Conservation (phyloP, 1,140 invertebrate species). For the Atta colombica region DNA sequence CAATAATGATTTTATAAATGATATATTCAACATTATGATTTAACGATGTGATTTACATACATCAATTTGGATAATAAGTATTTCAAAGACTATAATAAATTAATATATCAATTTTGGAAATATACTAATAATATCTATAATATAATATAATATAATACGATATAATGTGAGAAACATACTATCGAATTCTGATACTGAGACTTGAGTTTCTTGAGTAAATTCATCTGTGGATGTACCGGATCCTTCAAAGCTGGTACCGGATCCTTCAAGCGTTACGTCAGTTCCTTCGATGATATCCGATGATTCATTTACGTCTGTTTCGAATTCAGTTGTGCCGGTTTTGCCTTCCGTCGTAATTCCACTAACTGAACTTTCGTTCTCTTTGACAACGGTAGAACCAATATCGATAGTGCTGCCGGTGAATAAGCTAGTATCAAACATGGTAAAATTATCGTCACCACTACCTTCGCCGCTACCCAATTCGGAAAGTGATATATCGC, state of each 20-base stretch:
- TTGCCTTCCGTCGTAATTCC: slow-evolving; percentile 65
- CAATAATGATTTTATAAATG: not conserved
- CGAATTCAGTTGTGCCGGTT: slow-evolving; percentile 51
- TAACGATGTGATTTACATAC: not conserved
- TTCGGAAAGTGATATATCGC: slow-evolving; percentile 79
- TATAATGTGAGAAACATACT: not conserved
- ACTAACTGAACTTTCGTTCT: slow-evolving; percentile 77
- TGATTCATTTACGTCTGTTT: slow-evolving; percentile 46
- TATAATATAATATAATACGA: no score
- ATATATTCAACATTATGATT: not conserved
- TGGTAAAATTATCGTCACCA: slow-evolving; percentile 70
- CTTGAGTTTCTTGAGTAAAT: slow-evolving; percentile 8
- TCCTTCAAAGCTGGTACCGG: slow-evolving; percentile 37
- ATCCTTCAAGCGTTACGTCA: slow-evolving; percentile 26
- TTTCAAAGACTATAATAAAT: not conserved
- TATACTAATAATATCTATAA: no score
- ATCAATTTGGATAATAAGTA: not conserved
- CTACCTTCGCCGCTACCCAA: slow-evolving; percentile 76
- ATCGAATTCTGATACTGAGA: slow-evolving; percentile 43
- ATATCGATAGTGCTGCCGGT: slow-evolving; percentile 1
- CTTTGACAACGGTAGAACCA: slow-evolving; percentile 73
- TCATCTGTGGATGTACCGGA: slow-evolving; percentile 14
- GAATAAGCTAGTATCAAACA: slow-evolving; percentile 52
- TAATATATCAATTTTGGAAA: no score
- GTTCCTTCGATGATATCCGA: slow-evolving; percentile 60